Conservation (phyloP, 2,797 vertebrate genomes). For the Mormyrops attenuatus region DNA sequence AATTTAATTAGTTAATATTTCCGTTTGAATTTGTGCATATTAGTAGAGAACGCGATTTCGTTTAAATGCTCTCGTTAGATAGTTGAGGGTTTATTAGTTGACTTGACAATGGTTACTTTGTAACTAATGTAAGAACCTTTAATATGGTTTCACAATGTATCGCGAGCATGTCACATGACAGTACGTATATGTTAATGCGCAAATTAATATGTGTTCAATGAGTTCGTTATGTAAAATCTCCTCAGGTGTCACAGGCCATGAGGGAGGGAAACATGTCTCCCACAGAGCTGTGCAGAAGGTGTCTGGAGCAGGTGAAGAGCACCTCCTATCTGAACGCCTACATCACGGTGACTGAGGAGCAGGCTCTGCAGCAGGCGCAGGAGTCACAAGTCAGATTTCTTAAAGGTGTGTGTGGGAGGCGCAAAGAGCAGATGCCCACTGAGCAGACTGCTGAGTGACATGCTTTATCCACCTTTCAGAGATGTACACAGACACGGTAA, state of each 20-base stretch:
- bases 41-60: neutral
- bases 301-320: conserved; percentile 74
- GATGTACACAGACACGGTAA: neutral
- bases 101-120: neutral
- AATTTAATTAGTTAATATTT: neutral
- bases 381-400: conserved; percentile 72
- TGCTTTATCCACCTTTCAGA: neutral
- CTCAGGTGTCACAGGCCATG: conserved; percentile 75
- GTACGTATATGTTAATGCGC: neutral
- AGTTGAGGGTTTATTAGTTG: neutral
- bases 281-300: conserved; percentile 79
- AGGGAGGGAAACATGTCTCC: conserved; percentile 72
- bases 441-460: neutral
- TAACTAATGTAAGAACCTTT: neutral
- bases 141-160: neutral
- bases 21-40: neutral
- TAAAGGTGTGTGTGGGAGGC: conserved; percentile 56
- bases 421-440: neutral
- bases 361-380: conserved; percentile 78
- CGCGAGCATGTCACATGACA: neutral
- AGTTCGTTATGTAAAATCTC: neutral
- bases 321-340: conserved; percentile 82
- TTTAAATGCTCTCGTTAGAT: neutral
- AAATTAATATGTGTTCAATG: neutral
- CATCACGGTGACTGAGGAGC: conserved; percentile 77